These are phyloP conservation scores for Jordanella pulchra DNA, from an alignment of 2,797 vertebrate genomes.

Conservation along the genomic window DNA sequence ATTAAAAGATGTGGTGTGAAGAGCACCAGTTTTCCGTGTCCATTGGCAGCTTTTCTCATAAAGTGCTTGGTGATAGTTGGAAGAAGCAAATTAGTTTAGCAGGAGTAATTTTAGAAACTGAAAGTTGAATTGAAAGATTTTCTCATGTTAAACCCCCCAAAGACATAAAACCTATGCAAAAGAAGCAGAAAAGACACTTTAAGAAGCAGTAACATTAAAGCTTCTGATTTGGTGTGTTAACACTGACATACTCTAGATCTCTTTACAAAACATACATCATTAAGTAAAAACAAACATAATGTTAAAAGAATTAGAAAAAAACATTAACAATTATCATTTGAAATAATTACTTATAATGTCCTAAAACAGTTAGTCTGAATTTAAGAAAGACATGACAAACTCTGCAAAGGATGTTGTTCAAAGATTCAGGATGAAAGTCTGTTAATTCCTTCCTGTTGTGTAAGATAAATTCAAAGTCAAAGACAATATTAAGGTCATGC, in stretches of 20 bases:
- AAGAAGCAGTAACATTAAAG: not conserved
- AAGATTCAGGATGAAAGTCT: not conserved
- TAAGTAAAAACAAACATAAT: not conserved
- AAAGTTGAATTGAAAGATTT: not conserved
- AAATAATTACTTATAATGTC: not conserved
- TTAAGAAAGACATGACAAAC: not conserved
- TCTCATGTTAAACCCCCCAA: not conserved
- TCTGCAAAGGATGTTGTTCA: not conserved
- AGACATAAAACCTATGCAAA: not conserved
- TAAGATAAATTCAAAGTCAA: slow-evolving; percentile 33
- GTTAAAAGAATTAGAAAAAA: not conserved
- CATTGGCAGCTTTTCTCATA: not conserved
- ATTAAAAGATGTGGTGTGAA: not conserved
- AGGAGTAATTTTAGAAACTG: not conserved
- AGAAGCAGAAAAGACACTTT: not conserved
- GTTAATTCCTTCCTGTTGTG: slow-evolving; percentile 13
- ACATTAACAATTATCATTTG: no score
- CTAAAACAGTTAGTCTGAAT: not conserved
- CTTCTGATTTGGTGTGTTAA: not conserved
- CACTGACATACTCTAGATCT: not conserved
- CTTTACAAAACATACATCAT: not conserved
- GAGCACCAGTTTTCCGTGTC: not conserved
- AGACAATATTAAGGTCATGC: slow-evolving; percentile 33
- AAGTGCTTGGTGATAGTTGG: not conserved
- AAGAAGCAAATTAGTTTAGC: slow-evolving; percentile 3